Evolutionary conservation across 2,888 invertebrate genomes (phyloP).

Genomic region (Dolichopus griseipennis): DNA sequence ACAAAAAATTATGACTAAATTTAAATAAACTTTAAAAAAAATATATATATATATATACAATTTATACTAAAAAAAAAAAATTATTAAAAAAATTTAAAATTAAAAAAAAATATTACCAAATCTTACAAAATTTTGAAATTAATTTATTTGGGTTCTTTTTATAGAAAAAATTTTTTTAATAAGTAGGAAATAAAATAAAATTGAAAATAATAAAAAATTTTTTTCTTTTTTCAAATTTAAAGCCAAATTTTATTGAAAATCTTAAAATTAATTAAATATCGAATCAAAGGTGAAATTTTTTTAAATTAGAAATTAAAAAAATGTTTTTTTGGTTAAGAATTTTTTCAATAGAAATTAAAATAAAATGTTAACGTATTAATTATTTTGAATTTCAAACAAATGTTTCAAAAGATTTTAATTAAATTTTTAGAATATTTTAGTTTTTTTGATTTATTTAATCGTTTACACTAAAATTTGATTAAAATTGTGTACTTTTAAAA

Average conservation of each 20-base stretch:
- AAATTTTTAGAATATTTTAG: no score
- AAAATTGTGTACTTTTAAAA: no score
- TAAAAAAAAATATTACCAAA: slow-evolving; percentile 12
- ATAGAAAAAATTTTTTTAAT: neutral
- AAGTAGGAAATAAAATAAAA: neutral
- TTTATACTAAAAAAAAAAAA: slow-evolving; percentile 5
- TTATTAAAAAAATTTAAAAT: slow-evolving; percentile 12
- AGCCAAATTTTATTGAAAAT: neutral
- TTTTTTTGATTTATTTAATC: no score
- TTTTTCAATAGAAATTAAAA: no score
- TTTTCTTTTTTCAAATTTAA: neutral
- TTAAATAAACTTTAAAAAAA: slow-evolving; percentile 8
- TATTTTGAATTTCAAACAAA: no score
- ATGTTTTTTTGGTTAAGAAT: no score
- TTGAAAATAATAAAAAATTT: neutral
- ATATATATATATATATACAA: slow-evolving; percentile 12
- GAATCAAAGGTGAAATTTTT: no score
- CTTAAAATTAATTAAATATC: neutral
- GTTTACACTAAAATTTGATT: no score
- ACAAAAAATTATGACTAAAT: slow-evolving; percentile 14
- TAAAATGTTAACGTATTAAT: no score
- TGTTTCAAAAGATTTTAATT: no score
- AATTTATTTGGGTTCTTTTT: slow-evolving; percentile 13
- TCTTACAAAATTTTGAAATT: slow-evolving; percentile 13
- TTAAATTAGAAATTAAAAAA: no score